phyloP scores from a whole-genome alignment of 2,113 vertebrate species.

The Microcebus jonahi region DNA sequence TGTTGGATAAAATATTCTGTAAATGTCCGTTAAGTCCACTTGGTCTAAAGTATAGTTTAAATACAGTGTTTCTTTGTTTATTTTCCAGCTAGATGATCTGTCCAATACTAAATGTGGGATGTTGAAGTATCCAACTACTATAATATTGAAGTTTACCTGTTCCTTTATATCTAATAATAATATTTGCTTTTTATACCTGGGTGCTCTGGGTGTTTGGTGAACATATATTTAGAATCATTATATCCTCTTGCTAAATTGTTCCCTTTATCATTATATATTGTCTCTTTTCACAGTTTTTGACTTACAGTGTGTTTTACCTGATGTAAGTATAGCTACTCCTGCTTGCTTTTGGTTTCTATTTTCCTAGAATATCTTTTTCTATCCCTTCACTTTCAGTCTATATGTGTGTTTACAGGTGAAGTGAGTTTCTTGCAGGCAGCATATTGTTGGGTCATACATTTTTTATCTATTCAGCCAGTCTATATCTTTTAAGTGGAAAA shows the following conservation, averaged over 20 bases:
- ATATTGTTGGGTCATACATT: background rate
- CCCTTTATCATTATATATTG: background rate
- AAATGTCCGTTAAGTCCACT: background rate
- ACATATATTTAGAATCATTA: background rate
- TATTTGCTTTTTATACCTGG: too few relatives aligned
- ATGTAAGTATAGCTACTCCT: background rate
- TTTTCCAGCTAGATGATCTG: background rate
- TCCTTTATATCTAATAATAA: background rate
- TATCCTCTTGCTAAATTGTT: background rate
- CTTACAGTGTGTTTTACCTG: background rate
- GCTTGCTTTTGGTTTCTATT: background rate
- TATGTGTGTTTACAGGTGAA: background rate
- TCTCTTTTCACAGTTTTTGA: background rate
- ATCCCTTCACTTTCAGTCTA: background rate
- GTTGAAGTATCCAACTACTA: background rate
- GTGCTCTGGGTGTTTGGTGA: background rate
- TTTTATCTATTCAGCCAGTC: background rate
- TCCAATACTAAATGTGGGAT: background rate
- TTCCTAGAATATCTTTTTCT: background rate
- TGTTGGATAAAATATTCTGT: background rate
- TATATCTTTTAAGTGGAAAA: background rate
- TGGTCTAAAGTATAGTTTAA: background rate
- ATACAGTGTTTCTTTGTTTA: background rate
- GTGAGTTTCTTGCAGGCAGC: background rate
- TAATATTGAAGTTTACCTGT: background rate